These are phyloP conservation scores for Stichodactyla mertensii DNA, from an alignment of 64 coral and sea anemone genomes.

Conservation along the genomic window DNA sequence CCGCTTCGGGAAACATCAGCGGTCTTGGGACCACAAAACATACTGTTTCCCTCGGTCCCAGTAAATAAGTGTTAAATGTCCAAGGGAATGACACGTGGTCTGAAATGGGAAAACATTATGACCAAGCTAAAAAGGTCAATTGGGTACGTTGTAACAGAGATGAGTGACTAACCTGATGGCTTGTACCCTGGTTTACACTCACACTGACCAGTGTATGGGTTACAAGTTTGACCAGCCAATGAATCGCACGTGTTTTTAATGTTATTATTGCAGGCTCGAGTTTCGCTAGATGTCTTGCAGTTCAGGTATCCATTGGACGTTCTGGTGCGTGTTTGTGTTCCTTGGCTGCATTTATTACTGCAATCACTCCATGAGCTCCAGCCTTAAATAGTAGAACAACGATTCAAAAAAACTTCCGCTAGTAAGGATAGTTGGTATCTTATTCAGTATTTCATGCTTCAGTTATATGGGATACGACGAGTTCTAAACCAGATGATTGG, in stretches of 20 bases:
- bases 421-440: too few relatives aligned
- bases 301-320: background rate
- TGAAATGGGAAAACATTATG: too few relatives aligned
- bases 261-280: background rate
- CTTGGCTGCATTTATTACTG: background rate
- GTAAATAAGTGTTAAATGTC: too few relatives aligned
- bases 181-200: background rate
- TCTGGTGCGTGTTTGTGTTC: background rate
- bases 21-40: too few relatives aligned
- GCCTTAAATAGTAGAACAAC: background rate
- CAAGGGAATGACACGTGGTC: too few relatives aligned
- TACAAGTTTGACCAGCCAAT: background rate
- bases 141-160: background rate
- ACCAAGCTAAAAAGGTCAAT: background rate
- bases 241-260: background rate
- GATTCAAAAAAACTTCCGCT: too few relatives aligned
- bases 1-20: too few relatives aligned
- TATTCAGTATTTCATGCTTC: too few relatives aligned
- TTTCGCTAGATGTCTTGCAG: background rate
- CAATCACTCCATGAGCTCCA: conserved; percentile 9
- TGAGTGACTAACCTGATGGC: background rate
- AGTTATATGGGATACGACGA: too few relatives aligned
- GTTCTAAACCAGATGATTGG: too few relatives aligned
- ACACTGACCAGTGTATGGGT: background rate
- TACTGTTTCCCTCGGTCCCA: too few relatives aligned